Percentiles rank a stretch among this genome's conserved stretches.
phyloP scores from a whole-genome alignment of 2,113 vertebrate genomes.

The Antechinus stuartii region DNA sequence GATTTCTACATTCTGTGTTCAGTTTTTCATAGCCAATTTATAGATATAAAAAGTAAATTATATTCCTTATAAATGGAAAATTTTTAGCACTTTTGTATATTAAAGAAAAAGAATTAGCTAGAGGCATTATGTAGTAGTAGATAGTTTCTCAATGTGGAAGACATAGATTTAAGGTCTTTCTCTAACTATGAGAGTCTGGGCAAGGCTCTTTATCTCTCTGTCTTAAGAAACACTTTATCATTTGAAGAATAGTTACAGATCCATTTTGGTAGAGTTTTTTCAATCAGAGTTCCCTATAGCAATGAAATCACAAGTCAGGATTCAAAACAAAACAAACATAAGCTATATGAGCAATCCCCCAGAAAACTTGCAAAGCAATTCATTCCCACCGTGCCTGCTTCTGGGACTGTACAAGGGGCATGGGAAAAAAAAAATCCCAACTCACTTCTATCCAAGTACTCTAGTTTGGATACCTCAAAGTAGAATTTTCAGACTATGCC shows the following conservation, averaged over 20 bases:
- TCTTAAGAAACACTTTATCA: background rate
- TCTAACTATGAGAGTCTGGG: background rate
- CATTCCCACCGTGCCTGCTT: background rate
- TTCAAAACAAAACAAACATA: background rate
- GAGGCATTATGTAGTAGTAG: background rate
- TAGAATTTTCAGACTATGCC: background rate
- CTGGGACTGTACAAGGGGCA: background rate
- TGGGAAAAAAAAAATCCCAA: background rate
- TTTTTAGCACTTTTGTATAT: constrained; percentile 8
- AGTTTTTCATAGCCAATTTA: constrained; percentile 39
- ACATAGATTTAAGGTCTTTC: background rate
- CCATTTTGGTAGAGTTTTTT: background rate
- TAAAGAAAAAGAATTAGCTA: background rate
- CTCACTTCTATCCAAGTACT: background rate
- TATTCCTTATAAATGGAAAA: constrained; percentile 11
- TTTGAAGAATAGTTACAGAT: background rate
- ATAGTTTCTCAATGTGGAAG: background rate
- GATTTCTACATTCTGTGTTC: constrained; percentile 41
- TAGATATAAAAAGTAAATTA: constrained; percentile 35
- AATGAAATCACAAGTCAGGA: background rate
- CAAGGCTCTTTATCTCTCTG: background rate
- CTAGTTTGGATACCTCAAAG: background rate
- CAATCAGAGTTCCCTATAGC: background rate
- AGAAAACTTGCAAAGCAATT: background rate
- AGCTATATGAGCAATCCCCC: background rate